Conservation (phyloP, 1,140 invertebrate species). For the Chelonus insularis region DNA sequence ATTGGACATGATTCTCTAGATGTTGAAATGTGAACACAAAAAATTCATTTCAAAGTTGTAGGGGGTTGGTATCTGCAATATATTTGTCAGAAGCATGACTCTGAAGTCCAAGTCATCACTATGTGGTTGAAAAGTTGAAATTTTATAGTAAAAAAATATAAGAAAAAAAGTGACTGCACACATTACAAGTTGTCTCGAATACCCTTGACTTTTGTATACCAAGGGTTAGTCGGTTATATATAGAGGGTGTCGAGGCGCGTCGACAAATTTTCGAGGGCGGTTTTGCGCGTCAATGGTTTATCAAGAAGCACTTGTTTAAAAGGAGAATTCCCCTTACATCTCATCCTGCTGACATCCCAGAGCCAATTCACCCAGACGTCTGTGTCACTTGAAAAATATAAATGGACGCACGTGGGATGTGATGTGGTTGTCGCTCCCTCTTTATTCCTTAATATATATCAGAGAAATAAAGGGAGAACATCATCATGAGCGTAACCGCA, state of each 20-base stretch:
- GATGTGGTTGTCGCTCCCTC: neutral
- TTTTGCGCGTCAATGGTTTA: slow-evolving; percentile 58
- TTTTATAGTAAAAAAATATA: neutral
- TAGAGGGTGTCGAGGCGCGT: slow-evolving; percentile 35
- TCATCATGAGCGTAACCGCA: neutral
- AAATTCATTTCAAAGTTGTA: neutral
- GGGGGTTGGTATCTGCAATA: no score
- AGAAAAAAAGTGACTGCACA: neutral
- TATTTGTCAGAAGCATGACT: no score
- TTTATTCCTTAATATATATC: neutral
- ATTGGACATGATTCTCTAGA: no score
- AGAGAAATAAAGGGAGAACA: neutral
- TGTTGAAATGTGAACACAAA: no score
- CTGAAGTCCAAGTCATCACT: no score
- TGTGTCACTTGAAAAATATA: slow-evolving; percentile 40
- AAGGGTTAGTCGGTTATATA: slow-evolving; percentile 19
- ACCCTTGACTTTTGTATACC: neutral
- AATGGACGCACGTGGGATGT: slow-evolving; percentile 42
- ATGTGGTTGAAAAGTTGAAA: neutral
- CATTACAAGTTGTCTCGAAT: neutral
- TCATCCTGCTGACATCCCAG: slow-evolving; percentile 37
- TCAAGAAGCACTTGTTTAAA: slow-evolving; percentile 62
- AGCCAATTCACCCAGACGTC: slow-evolving; percentile 47
- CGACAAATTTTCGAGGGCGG: slow-evolving; percentile 49
- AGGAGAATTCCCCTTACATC: slow-evolving; percentile 47